Evolutionary conservation across 2,797 vertebrate genomes (phyloP), one percentile per base, ranked within the genome.

Genomic region (Morus bassanus): DNA sequence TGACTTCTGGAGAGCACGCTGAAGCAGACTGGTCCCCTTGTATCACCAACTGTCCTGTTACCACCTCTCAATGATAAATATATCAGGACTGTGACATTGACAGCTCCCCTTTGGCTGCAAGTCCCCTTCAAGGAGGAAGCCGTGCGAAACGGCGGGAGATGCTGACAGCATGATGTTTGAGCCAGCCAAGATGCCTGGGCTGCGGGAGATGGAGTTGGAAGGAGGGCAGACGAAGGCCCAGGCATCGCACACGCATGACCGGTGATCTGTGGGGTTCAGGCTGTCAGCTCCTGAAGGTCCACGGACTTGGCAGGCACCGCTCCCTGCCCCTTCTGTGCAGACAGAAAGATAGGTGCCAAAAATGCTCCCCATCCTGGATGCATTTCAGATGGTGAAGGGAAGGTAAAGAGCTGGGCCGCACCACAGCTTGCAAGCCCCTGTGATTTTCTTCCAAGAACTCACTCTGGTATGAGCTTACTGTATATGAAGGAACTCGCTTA

Each of bases 201-300:
- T 14, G 78, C 7, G 18, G 83, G 88, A 88, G 83, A 35, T 48
- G 64, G 74, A 45, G 46, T 23, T 41, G 84, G 74, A 51, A 33
- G 60, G 70, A 57, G 60, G 68, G 79, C 64, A 50, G 82, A 37
- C 25, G 15, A 35, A 24, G 69, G 83, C 37, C 79, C 90, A 45
- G 92, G 88, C 37, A 1, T 70, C 0, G 5, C 0, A 16, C 86
- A 95, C 1, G 92, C 96, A 94, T 94, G 96, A 57, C 48, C 22
- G 7, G 90, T 97, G 94, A 96, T 89, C 96, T 95, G 96, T 89
- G 94, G 85, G 91, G 86, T 39, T 74, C 82, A 22, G 93, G 75
- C 88, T 93, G 96, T 85, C 37, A 2, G 88, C 25, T 97, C 84
- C 88, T 94, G 48, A 74, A 72, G 93, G 93, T 85, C 64, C 48